Base-by-base conservation (phyloP, 64 coral and sea anemone genomes). In the Pachyseris speciosa region DNA sequence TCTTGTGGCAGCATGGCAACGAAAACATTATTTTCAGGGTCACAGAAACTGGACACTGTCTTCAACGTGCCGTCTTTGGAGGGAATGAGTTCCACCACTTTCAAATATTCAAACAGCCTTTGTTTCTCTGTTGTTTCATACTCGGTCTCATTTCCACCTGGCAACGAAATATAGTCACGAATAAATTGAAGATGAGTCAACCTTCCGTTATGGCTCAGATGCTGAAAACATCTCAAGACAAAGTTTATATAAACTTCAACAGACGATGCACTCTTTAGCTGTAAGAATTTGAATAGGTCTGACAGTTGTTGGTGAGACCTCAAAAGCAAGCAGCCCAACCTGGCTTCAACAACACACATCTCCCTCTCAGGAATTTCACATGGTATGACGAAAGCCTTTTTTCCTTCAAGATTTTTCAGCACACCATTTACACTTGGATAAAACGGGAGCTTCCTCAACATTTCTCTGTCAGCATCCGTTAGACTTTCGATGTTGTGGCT, bases 1-100 rank as follows among this genome's bases (percentile, higher is more conserved):
- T 36, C 66, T 61, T 50, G n/a, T 9, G 59, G 43, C n/a, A 91
- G 55, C 89, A 91, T 91, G 9, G 39, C 20, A 39, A 37, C 28
- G 89, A 91, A 91, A 51, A 91, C 78, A 25, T 83, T 24, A 60
- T 72, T 84, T 0, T 12, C 32, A 8, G 89, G 89, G 44, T 91
- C 78, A 30, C 74, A 72, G 34, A 83, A 73, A 64, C 27, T 30
- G 11, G 77, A 91, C 37, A 65, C 89, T 17, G 47, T 55, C 74
- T 73, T 84, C 45, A 60, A 48, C 2, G 42, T 57, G 9, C 89
- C 89, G 37, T 69, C 24, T 20, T 39, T 11, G 19, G 47, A 22
- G 7, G 47, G 89, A 64, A 83, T 71, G 22, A 91, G 69, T 20
- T 71, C 37, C 2, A 84, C 45, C 24, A 13, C 29, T 37, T 80